phyloP scores from a whole-genome alignment of 2,113 vertebrate species.

The Damaliscus lunatus region DNA sequence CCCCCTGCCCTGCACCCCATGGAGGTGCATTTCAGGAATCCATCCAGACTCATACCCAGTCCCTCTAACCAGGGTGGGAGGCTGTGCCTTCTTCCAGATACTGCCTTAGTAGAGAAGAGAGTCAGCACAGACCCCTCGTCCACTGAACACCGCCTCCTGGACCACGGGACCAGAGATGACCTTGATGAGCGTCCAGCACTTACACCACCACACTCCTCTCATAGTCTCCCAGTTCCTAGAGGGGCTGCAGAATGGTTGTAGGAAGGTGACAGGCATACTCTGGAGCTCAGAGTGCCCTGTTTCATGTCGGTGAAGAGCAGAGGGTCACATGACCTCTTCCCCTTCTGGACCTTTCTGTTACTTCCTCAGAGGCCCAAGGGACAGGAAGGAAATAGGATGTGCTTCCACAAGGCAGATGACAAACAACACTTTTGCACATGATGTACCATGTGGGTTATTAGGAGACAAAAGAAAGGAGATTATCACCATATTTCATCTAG shows the following conservation, averaged over 20 bases:
- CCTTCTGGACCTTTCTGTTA: background rate
- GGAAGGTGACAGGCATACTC: background rate
- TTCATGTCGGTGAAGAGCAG: background rate
- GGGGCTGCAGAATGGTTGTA: background rate
- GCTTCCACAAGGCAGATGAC: background rate
- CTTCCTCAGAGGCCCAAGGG: background rate
- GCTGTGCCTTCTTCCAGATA: background rate
- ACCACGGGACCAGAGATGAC: background rate
- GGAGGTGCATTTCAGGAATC: background rate
- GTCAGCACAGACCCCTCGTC: background rate
- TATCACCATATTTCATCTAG: background rate
- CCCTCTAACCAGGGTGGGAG: background rate
- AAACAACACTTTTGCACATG: background rate
- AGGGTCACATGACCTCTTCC: background rate
- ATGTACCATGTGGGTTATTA: background rate
- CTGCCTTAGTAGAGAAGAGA: background rate
- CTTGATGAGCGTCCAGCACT: background rate
- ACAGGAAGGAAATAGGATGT: background rate
- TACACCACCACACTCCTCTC: background rate
- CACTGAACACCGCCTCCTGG: background rate
- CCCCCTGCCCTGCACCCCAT: too few relatives aligned
- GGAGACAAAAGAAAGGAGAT: background rate
- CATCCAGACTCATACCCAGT: background rate
- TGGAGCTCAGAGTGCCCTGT: background rate
- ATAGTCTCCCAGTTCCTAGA: background rate